Base-by-base conservation (phyloP, 1,140 invertebrate genomes). In the Ptiloglossa arizonensis region DNA sequence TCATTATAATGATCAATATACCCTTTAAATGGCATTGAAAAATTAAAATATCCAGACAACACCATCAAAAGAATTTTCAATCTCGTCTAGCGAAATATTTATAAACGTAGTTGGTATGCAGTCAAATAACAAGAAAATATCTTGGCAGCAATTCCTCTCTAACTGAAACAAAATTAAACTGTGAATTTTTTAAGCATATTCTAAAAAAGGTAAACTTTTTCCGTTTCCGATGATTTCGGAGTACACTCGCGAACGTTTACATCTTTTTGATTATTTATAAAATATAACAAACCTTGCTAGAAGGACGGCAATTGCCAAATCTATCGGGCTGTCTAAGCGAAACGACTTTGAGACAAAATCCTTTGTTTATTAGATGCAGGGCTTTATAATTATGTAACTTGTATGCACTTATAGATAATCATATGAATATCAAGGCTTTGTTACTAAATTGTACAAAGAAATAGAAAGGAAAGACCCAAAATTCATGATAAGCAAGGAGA, bases 401-500 rank as follows among this genome's bases (percentile, higher is more conserved):
- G 38, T 19, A 22, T 67, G 46, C 44, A 35, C 38, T 59, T 60
- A 27, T 2, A 13, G 19, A 52, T 52, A 60, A 44, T 60, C 29
- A 74, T 74, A 67, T 32, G 11, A 64, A 79, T 41, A 66, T 79
- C 52, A 50, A 52, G 50, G 62, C 8, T 73, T 66, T 22, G 29
- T 60, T 41, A 59, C 29, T 8, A 73, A 67, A 66, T 52, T 38
- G 74, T 50, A 24, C 17, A 60, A 59, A 46, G 69, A n/a, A 79
- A 74, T 44, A 19, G 52, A 56, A 44, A 48, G 29, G 35, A 78
- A 81, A 38, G n/a, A 11, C 35, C 59, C 5, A 15, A 60, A 62
- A 81, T 79, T 80, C 83, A 85, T 80, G 63, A 80, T 69, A 68
- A 81, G 59, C 24, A 48, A 46, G 2, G 64, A 73, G 52, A 71